Conservation (phyloP, 2,888 invertebrate species). For the Fragum fragum region DNA sequence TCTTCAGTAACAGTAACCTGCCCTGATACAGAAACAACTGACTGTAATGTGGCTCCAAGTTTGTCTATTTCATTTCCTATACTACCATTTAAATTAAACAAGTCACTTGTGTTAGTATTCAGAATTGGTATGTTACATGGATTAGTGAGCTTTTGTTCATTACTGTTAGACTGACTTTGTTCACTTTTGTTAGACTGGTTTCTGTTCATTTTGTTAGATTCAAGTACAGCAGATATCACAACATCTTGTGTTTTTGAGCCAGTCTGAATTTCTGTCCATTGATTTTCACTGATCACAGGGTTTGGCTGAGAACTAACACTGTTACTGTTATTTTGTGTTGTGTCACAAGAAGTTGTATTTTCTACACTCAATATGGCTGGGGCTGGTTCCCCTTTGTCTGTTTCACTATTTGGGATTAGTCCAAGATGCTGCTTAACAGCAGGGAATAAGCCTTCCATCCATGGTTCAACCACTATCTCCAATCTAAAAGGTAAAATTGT, state of each 20-base stretch:
- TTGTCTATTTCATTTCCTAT: not conserved
- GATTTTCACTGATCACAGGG: not conserved
- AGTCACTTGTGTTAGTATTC: not conserved
- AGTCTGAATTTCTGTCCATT: not conserved
- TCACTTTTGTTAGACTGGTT: constrained; percentile 6
- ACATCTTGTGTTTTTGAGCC: not conserved
- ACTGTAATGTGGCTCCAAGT: not conserved
- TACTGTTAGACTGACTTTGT: not conserved
- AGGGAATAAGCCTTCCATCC: constrained; percentile 87
- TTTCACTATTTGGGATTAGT: constrained; percentile 1
- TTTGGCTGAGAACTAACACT: not conserved
- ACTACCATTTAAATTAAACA: not conserved
- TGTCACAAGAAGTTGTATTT: not conserved
- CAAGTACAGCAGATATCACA: not conserved
- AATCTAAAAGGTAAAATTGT: constrained; percentile 80
- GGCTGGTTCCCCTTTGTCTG: not conserved
- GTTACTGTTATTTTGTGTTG: not conserved
- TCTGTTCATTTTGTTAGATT: not conserved
- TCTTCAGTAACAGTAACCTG: constrained; percentile 8
- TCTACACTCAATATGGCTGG: not conserved
- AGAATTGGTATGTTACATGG: not conserved
- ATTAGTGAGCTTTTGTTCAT: not conserved
- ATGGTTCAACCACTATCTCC: constrained; percentile 88
- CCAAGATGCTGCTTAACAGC: constrained; percentile 80
- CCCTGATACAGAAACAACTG: not conserved